These are phyloP conservation scores for Acomys russatus DNA, from an alignment of 2,797 vertebrate genomes.

Conservation along the genomic window DNA sequence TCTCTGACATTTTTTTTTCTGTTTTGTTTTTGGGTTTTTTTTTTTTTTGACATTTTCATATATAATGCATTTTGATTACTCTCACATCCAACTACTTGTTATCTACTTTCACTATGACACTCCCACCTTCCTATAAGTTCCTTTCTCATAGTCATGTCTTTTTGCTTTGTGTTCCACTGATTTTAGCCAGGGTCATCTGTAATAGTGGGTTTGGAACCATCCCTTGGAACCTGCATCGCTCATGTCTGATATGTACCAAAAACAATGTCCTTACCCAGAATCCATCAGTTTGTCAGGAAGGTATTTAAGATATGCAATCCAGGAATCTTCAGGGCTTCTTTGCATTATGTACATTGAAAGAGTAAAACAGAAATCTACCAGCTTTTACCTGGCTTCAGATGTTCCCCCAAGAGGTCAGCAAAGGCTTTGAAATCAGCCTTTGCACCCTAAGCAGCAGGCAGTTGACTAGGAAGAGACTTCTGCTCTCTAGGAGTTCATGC, in stretches of 20 bases:
- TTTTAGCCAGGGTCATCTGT: neutral
- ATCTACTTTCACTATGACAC: neutral
- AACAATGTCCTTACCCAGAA: neutral
- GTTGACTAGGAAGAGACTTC: neutral
- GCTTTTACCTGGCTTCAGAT: conserved; percentile 53
- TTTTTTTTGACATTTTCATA: neutral
- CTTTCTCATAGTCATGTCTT: neutral
- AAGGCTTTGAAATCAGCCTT: neutral
- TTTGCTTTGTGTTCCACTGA: neutral
- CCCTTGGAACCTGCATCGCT: neutral
- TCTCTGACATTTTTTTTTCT: neutral
- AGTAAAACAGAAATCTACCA: neutral
- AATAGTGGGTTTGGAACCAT: neutral
- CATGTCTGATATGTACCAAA: neutral
- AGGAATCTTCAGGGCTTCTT: neutral
- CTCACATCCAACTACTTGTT: neutral
- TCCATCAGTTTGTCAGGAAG: neutral
- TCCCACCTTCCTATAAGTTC: neutral
- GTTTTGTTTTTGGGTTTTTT: too few relatives aligned
- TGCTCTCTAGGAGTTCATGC: neutral
- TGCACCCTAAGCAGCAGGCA: neutral
- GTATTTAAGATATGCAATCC: neutral
- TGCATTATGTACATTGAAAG: neutral
- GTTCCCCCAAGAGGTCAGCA: conserved; percentile 55
- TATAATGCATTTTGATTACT: neutral